Evolutionary conservation across 1,140 invertebrate genomes (phyloP).

Genomic region (Chrysomallon squamiferum): DNA sequence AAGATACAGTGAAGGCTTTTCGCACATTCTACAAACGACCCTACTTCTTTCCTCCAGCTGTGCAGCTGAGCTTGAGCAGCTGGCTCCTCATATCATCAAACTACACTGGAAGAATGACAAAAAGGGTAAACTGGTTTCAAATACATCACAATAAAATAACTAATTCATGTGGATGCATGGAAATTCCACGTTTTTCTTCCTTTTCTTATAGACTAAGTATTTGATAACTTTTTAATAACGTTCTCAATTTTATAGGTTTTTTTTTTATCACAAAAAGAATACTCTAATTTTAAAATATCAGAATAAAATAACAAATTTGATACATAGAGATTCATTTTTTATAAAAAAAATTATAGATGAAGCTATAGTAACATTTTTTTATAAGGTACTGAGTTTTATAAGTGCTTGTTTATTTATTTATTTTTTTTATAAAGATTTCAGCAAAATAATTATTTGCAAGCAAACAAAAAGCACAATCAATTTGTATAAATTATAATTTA

Average conservation of each 20-base stretch:
- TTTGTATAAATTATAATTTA: too few species aligned
- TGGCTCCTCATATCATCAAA: conserved; percentile 82
- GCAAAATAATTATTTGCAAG: too few species aligned
- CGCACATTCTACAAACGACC: conserved; percentile 76
- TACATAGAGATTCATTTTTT: too few species aligned
- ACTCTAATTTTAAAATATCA: not conserved
- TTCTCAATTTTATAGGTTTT: not conserved
- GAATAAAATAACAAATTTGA: too few species aligned
- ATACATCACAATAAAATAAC: not conserved
- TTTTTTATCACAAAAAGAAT: not conserved
- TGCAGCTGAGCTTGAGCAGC: conserved; percentile 79
- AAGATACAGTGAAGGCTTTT: conserved; percentile 76
- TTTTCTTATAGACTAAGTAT: not conserved
- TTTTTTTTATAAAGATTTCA: too few species aligned
- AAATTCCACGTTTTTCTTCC: not conserved
- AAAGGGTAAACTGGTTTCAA: conserved; percentile 65
- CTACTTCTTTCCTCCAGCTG: conserved; percentile 76
- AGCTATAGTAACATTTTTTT: too few species aligned
- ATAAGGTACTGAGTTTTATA: too few species aligned
- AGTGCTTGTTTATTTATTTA: too few species aligned
- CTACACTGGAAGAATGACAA: conserved; percentile 76
- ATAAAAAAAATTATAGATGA: too few species aligned
- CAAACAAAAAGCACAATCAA: too few species aligned
- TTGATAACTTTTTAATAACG: not conserved
- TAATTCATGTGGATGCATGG: not conserved